phyloP scores from a whole-genome alignment of 2,113 vertebrate species.

The Pelmatolapia mariae region DNA sequence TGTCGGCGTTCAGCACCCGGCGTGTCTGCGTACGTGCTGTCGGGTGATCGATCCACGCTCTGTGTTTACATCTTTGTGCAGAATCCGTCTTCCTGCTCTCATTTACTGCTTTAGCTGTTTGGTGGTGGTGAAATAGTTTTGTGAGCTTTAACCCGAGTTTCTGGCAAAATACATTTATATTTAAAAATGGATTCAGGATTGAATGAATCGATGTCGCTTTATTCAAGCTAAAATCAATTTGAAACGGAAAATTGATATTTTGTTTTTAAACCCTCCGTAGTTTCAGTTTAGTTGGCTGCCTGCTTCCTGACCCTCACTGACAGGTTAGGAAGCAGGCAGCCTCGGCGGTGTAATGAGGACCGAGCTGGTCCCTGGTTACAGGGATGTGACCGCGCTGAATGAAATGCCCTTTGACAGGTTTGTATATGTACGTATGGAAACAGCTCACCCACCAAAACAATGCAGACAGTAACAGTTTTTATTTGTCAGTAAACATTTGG shows the following conservation, averaged over 20 bases:
- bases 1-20: neutral
- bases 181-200: neutral
- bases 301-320: neutral
- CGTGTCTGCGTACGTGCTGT: neutral
- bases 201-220: neutral
- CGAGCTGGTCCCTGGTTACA: neutral
- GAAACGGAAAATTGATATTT: fast-evolving
- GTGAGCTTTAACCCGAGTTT: neutral
- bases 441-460: neutral
- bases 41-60: neutral
- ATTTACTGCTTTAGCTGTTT: neutral
- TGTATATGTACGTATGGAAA: neutral
- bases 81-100: neutral
- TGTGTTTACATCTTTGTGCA: neutral
- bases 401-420: neutral
- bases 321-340: neutral
- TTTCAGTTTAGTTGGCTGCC: neutral
- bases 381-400: conserved; percentile 3
- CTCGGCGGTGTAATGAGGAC: neutral
- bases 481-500: neutral
- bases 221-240: neutral
- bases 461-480: neutral
- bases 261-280: neutral
- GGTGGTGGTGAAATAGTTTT: fast-evolving
- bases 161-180: neutral